phyloP scores from a whole-genome alignment of 1,140 invertebrate genomes.

The Trichonephila clavipes region DNA sequence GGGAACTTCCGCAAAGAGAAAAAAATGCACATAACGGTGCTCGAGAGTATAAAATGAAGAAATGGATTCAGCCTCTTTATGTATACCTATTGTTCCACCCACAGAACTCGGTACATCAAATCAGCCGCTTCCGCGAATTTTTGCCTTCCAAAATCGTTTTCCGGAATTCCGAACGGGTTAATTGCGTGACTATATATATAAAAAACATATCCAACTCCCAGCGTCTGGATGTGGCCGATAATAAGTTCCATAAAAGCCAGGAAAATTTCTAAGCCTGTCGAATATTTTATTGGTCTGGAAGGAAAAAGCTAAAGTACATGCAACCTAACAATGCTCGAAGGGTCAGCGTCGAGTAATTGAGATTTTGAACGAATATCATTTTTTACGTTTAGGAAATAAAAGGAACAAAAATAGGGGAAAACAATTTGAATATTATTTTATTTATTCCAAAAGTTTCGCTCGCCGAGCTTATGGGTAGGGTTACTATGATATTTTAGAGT shows the following conservation, averaged over 20 bases:
- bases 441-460: not conserved
- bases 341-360: conserved; percentile 17
- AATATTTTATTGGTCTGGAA: conserved; percentile 26
- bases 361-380: not conserved
- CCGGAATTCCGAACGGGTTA: conserved; percentile 47
- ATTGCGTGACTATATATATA: conserved; percentile 15
- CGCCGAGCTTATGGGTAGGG: not conserved
- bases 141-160: conserved; percentile 4
- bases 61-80: not conserved
- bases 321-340: conserved; percentile 27
- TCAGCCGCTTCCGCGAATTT: conserved; percentile 38
- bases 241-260: conserved; percentile 36
- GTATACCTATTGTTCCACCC: conserved; percentile 38
- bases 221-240: not conserved
- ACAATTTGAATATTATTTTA: conserved; percentile 37
- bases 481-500: not conserved
- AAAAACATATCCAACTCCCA: not conserved
- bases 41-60: conserved; percentile 13
- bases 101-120: not conserved
- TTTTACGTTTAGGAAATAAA: not conserved
- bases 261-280: conserved; percentile 8
- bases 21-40: not conserved
- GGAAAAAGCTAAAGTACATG: not conserved
- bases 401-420: conserved; percentile 35
- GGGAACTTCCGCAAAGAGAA: conserved; percentile 44